These are phyloP conservation scores for Threskiornis aethiopicus DNA, from an alignment of 2,797 vertebrate species.

Conservation along the genomic window DNA sequence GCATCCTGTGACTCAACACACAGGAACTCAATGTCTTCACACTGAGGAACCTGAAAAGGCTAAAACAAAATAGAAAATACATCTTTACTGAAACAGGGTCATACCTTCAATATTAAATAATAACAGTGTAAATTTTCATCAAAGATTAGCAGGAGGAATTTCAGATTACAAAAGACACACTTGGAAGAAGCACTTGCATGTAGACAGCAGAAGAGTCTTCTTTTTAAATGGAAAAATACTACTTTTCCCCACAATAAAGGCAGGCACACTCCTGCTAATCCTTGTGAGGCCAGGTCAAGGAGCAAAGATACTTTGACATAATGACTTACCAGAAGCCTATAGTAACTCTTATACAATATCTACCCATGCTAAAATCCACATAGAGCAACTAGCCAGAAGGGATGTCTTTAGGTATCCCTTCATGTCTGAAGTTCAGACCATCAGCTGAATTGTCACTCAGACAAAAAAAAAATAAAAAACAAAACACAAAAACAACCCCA, in stretches of 20 bases:
- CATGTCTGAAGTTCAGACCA: neutral
- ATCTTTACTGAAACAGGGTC: neutral
- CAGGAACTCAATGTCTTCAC: neutral
- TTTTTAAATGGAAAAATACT: neutral
- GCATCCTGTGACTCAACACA: neutral
- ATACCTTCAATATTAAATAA: neutral
- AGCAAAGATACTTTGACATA: neutral
- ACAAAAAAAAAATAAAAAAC: fast-evolving
- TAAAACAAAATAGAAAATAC: neutral
- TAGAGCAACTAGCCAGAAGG: neutral
- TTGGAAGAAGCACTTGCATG: neutral
- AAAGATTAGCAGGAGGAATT: neutral
- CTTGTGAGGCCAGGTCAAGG: neutral
- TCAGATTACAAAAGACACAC: neutral
- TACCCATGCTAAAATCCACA: neutral
- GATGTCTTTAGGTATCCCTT: neutral
- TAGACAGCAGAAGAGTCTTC: neutral
- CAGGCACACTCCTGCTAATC: neutral
- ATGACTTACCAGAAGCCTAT: neutral
- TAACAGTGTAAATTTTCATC: neutral
- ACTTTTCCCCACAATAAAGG: neutral
- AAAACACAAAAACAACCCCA: neutral
- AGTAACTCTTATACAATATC: neutral
- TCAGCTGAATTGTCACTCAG: neutral
- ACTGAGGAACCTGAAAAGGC: neutral